Base-by-base conservation (phyloP, 2,113 vertebrate genomes). In the Lota lota region DNA sequence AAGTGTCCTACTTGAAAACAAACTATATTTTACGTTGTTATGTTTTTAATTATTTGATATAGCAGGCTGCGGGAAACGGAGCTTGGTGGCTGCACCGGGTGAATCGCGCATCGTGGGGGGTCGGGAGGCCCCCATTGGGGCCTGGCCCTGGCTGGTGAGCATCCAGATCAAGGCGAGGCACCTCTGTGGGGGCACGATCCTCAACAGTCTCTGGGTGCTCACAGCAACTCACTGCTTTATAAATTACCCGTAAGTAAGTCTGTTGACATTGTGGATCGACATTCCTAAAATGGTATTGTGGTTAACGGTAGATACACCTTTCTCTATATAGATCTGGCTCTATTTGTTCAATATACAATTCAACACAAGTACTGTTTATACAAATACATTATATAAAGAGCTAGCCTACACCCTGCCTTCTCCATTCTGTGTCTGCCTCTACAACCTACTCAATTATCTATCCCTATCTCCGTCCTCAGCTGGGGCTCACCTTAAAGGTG, bases 131-230 rank as follows among this genome's bases (percentile, higher is more conserved):
- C 50, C 67, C 1, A 20, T 59, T 4, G 87, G 84, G n/a, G 80
- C 82, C 0, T 90, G 89, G 89, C 88, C 89, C 53, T 90, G 89
- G 88, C 87, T 87, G 76, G 85, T 88, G 22, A 89, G 89, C 73
- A 66, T 89, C 62, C 88, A 87, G 78, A 22, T 71, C 21, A 17
- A 0, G 1, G 15, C 10, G 5, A 67, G 0, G 1, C 88, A 89
- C 50, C 19, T 64, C 53, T 88, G 89, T 8, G 82, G 84, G 0
- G 84, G 87, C 2, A 75, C 82, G 0, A 74, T 90, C 64, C 28
- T 89, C 58, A 73, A 21, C 68, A 40, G 19, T n/a, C 40, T 1
- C 6, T 83, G 75, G 76, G 79, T 89, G 53, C 72, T 88, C 67
- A 77, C 81, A 0, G 83, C 89, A 14, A 10, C 84, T 22, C 89